Percentiles rank a stretch among this genome's conserved stretches.
Evolutionary conservation across 1,140 invertebrate genomes (phyloP).

Genomic region (Penaeus japonicus): DNA sequence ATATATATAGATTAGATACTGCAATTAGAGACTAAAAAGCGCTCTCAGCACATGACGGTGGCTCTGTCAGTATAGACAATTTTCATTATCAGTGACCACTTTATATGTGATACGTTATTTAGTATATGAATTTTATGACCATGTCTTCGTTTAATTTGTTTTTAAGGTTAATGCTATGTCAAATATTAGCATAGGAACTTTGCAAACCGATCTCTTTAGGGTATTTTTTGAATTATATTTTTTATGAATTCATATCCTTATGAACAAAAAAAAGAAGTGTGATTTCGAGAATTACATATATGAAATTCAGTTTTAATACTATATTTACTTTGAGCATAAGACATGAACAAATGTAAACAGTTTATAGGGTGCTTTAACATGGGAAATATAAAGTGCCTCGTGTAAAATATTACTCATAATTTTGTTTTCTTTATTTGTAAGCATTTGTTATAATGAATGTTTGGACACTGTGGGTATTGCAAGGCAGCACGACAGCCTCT

Average conservation of each 20-base stretch:
- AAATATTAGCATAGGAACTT: slow-evolving; percentile 31
- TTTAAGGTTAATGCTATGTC: slow-evolving; percentile 23
- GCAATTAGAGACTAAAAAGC: background rate
- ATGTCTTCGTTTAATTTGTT: slow-evolving; percentile 50
- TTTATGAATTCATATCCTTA: slow-evolving; percentile 26
- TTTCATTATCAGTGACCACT: slow-evolving; percentile 44
- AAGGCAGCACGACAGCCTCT: slow-evolving; percentile 18
- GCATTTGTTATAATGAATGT: slow-evolving; percentile 50
- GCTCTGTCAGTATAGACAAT: slow-evolving; percentile 23
- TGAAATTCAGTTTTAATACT: slow-evolving; percentile 38
- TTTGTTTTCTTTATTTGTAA: slow-evolving; percentile 49
- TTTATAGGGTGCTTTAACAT: slow-evolving; percentile 22
- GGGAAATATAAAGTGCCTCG: slow-evolving; percentile 26
- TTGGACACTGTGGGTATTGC: background rate
- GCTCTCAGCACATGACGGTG: slow-evolving; percentile 38
- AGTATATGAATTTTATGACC: slow-evolving; percentile 55
- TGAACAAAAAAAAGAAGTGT: slow-evolving; percentile 16
- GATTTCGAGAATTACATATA: background rate
- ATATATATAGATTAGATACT: no score
- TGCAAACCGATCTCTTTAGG: slow-evolving; percentile 49
- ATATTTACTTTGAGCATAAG: slow-evolving; percentile 23
- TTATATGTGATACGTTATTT: slow-evolving; percentile 56
- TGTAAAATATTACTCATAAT: slow-evolving; percentile 39
- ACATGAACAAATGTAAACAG: slow-evolving; percentile 46
- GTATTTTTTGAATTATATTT: slow-evolving; percentile 36